Evolutionary conservation across 2,113 vertebrate species (phyloP), one percentile per base, ranked within the genome.

Genomic region (Charadrius vociferus): DNA sequence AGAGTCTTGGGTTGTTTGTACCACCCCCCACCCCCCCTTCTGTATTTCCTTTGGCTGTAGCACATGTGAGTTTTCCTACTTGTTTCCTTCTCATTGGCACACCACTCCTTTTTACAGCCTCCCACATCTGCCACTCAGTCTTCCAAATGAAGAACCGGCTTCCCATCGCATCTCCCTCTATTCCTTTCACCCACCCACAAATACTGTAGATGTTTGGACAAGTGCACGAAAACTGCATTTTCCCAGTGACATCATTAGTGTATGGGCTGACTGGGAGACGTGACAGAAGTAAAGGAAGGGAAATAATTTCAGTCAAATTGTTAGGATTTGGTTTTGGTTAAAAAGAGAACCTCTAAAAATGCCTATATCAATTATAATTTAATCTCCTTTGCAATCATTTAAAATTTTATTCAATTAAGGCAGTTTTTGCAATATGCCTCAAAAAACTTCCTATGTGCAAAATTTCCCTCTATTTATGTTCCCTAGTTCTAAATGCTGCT

Each of bases 401-500:
- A 88, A 74, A 89, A 86, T 61, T 68, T 67, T 85, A 72, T 90
- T 81, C 65, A 82, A 86, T 93, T 93, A 95, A 17, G 21, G 36
- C 34, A 53, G 19, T 59, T 83, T 96, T 87, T 94, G 63, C 55
- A 86, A 87, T 77, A 74, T 61, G 79, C 59, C 79, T 90, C 91
- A 88, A 88, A 93, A 96, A 97, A 93, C 70, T 95, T 93, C 85
- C 65, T 81, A 37, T 81, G 47, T 45, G 80, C 53, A 94, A 84
- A 94, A 91, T 58, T 85, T 88, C 56, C 52, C 52, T 82, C 37
- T 94, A 23, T 95, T 97, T 96, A 93, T 81, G 79, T 96, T 95
- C 86, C 78, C 88, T 94, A 70, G 55, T 83, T 95, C 88, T 95
- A 89, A 98, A 96, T 91, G 88, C 93, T 97, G 79, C 90, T 96